Percentiles rank a stretch among this genome's conserved stretches.
Conservation (phyloP, 92 coral and sea anemone species). For the Metridium senile region DNA sequence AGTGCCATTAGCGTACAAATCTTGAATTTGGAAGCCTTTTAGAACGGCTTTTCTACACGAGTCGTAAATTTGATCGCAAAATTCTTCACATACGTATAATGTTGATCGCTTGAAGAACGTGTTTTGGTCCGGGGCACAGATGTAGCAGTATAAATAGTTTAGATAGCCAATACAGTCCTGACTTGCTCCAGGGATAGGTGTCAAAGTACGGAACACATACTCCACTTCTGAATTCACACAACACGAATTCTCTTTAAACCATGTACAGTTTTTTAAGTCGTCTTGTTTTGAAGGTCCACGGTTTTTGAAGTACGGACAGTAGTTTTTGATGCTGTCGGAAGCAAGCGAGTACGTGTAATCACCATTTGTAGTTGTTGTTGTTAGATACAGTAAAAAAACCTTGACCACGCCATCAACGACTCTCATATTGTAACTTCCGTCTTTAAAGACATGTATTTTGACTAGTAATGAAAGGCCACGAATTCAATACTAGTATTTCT, state of each 20-base stretch:
- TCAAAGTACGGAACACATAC: conserved; percentile 68
- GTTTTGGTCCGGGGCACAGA: conserved; percentile 97
- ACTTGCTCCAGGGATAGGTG: conserved; percentile 74
- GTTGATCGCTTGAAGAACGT: conserved; percentile 75
- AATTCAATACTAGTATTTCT: not conserved
- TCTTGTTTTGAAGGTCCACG: conserved; percentile 89
- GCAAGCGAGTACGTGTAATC: conserved; percentile 5
- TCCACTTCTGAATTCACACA: conserved; percentile 83
- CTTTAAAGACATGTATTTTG: not conserved
- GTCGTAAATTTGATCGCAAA: conserved; percentile 73
- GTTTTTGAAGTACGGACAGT: conserved; percentile 95
- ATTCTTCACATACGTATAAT: conserved; percentile 86
- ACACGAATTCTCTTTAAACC: conserved; percentile 94
- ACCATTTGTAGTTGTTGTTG: not conserved
- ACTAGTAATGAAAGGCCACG: not conserved
- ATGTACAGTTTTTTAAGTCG: conserved; percentile 79
- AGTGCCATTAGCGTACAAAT: conserved; percentile 64
- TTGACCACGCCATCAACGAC: not conserved
- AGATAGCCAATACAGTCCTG: conserved; percentile 58
- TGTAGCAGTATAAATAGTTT: conserved; percentile 89
- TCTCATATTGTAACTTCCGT: not conserved
- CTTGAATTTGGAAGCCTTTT: conserved; percentile 61
- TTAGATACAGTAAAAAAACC: not conserved
- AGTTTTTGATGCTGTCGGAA: conserved; percentile 30
- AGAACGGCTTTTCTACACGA: conserved; percentile 76